These are phyloP conservation scores for Dolichopus griseipennis DNA, from an alignment of 2,888 invertebrate species.

Conservation along the genomic window DNA sequence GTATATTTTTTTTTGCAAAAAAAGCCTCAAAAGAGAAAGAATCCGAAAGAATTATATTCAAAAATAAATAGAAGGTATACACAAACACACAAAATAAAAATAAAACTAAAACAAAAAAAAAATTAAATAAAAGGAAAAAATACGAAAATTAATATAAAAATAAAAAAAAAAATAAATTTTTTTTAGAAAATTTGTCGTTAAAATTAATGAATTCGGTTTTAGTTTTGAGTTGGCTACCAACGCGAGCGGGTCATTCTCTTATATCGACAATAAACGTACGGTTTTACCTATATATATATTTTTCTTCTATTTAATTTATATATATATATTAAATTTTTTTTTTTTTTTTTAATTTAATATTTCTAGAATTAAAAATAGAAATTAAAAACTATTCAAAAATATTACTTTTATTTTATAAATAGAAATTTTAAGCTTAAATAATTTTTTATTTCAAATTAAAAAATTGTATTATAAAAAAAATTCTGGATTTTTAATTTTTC, in stretches of 20 bases:
- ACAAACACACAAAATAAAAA: too few relatives aligned
- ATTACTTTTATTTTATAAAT: background rate
- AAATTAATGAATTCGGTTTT: slow-evolving; percentile 20
- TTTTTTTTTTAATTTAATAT: slow-evolving; percentile 13
- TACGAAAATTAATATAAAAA: background rate
- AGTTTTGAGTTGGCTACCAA: slow-evolving; percentile 47
- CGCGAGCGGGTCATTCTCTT: slow-evolving; percentile 46
- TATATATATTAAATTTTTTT: slow-evolving; percentile 7
- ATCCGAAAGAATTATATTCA: background rate
- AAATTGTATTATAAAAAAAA: too few relatives aligned
- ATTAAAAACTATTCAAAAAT: too few relatives aligned
- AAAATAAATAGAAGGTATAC: background rate
- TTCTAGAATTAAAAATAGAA: background rate
- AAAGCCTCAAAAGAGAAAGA: background rate
- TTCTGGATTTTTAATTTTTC: too few relatives aligned
- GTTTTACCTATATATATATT: slow-evolving; percentile 19
- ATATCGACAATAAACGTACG: slow-evolving; percentile 43
- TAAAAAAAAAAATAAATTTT: too few relatives aligned
- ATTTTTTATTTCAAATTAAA: too few relatives aligned
- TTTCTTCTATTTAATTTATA: background rate
- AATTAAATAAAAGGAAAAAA: background rate
- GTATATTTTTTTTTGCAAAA: background rate
- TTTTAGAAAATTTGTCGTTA: background rate
- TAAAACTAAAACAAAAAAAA: background rate
- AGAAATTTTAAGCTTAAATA: background rate